These are phyloP conservation scores for Sylvicola cinctus DNA, from an alignment of 2,888 invertebrate species.

Conservation along the genomic window DNA sequence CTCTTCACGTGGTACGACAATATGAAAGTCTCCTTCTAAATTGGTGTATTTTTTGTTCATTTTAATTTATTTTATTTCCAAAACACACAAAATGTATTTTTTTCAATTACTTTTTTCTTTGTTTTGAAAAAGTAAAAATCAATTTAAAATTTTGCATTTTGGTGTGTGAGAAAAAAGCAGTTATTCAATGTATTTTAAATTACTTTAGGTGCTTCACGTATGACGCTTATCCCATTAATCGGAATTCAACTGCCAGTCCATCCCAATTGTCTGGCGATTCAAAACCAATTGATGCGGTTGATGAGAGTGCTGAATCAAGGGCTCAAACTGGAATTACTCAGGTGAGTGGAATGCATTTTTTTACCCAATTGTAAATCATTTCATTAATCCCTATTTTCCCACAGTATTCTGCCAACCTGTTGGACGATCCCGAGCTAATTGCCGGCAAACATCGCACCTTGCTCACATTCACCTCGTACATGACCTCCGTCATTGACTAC, in stretches of 20 bases:
- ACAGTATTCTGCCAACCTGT: conserved; percentile 65
- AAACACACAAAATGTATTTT: no score
- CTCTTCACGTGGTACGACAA: no score
- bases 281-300: conserved; percentile 17
- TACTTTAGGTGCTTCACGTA: conserved; percentile 21
- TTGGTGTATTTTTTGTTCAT: no score
- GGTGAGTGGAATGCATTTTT: conserved; percentile 9
- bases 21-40: no score
- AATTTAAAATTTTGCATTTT: no score
- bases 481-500: conserved; percentile 93
- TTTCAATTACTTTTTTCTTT: no score
- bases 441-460: conserved; percentile 76
- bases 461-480: conserved; percentile 71
- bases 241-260: conserved; percentile 21
- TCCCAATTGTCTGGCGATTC: conserved; percentile 14
- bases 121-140: no score
- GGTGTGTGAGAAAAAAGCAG: no score
- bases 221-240: conserved; percentile 16
- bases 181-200: not conserved
- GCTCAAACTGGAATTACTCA: conserved; percentile 9
- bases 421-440: conserved; percentile 84
- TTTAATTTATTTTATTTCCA: no score
- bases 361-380: not conserved
- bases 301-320: conserved; percentile 15
- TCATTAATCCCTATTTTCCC: conserved; percentile 6